These are phyloP conservation scores for Physella acuta DNA, from an alignment of 1,140 invertebrate species.

Conservation along the genomic window DNA sequence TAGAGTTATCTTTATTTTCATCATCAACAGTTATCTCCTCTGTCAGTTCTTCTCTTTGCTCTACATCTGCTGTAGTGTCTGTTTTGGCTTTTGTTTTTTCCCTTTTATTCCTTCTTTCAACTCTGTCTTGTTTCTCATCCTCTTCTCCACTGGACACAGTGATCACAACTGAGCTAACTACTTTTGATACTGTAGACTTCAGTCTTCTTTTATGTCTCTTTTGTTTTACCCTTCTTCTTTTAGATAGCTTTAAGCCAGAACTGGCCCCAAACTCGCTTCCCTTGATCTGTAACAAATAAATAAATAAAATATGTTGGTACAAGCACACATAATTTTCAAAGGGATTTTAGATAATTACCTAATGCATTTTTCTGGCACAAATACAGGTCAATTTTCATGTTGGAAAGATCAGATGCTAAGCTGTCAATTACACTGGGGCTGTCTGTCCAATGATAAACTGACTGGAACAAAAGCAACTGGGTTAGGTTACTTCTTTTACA, in stretches of 20 bases:
- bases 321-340: not conserved
- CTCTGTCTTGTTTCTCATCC: not conserved
- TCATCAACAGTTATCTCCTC: constrained; percentile 23
- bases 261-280: not conserved
- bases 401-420: constrained; percentile 1
- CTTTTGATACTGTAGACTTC: not conserved
- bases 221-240: not conserved
- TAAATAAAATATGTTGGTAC: constrained; percentile 12
- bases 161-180: not conserved
- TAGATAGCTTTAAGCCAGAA: no score
- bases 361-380: constrained; percentile 14
- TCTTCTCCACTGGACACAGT: not conserved
- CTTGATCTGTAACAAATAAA: constrained; percentile 3
- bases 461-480: not conserved
- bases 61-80: no score
- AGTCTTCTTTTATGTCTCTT: not conserved
- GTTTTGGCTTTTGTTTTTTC: constrained; percentile 25
- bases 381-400: constrained; percentile 3
- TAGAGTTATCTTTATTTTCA: not conserved
- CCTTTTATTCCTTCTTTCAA: not conserved
- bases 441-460: not conserved
- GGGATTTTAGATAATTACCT: no score
- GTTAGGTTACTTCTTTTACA: not conserved
- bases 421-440: not conserved
- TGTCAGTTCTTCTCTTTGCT: constrained; percentile 22